Conservation (phyloP, 23 tunicate genomes). For the Clavelina lepadiformis region DNA sequence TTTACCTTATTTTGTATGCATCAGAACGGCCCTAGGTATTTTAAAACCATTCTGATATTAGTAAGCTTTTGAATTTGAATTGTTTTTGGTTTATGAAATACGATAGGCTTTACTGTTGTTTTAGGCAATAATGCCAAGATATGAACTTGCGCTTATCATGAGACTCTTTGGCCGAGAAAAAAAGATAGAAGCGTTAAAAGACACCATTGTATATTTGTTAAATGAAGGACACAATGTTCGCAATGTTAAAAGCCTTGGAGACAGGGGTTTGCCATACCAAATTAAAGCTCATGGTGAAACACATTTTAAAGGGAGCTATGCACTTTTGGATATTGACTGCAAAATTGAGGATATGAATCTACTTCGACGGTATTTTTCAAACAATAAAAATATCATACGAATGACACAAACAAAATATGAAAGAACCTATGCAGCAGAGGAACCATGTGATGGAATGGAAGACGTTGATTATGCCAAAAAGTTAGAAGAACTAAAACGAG, state of each 20-base stretch:
- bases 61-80: no score
- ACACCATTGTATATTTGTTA: slow-evolving; percentile 23
- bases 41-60: no score
- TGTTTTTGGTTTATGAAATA: no score
- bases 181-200: slow-evolving; percentile 41
- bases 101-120: no score
- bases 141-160: slow-evolving; percentile 62
- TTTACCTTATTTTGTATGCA: no score
- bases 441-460: slow-evolving; percentile 49
- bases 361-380: slow-evolving; percentile 26
- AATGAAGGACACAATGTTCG: slow-evolving; percentile 59
- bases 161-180: slow-evolving; percentile 33
- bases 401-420: slow-evolving; percentile 3
- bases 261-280: slow-evolving; percentile 44
- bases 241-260: slow-evolving; percentile 76
- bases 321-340: slow-evolving; percentile 54
- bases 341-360: neutral
- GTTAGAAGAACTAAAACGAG: slow-evolving; percentile 30
- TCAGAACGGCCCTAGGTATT: no score
- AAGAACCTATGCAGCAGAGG: slow-evolving; percentile 23
- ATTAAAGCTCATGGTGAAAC: slow-evolving; percentile 14
- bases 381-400: slow-evolving; percentile 35
- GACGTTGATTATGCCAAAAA: slow-evolving; percentile 40
- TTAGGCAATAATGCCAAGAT: slow-evolving; percentile 81
- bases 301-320: slow-evolving; percentile 45